phyloP scores from a whole-genome alignment of 1,140 invertebrate species.

The Drepana arcuata region DNA sequence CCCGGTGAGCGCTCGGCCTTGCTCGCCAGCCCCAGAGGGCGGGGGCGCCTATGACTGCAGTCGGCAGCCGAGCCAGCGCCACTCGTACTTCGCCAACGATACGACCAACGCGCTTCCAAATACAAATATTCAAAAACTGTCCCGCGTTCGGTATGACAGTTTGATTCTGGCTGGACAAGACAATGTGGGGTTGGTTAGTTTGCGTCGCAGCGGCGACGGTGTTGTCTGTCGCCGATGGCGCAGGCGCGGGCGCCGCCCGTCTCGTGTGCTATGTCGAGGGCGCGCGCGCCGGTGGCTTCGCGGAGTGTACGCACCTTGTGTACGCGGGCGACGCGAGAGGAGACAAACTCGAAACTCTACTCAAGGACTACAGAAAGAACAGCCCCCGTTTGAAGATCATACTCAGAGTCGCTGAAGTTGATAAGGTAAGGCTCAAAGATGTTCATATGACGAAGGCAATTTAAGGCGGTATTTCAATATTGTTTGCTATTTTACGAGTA shows the following conservation, averaged over 20 bases:
- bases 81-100: conserved; percentile 48
- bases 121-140: no score
- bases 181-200: no score
- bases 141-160: no score
- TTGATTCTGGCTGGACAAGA: no score
- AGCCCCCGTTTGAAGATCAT: conserved; percentile 66
- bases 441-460: no score
- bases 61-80: no score
- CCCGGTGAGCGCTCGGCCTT: conserved; percentile 49
- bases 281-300: conserved; percentile 29
- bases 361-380: conserved; percentile 58
- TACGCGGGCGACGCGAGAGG: conserved; percentile 59
- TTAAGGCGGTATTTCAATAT: no score
- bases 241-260: conserved; percentile 61
- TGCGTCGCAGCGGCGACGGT: conserved; percentile 31
- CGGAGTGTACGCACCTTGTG: conserved; percentile 68
- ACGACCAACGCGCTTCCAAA: conserved; percentile 49
- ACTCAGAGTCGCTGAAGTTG: conserved; percentile 48
- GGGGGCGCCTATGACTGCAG: no score
- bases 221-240: conserved; percentile 24
- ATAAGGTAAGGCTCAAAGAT: conserved; percentile 70
- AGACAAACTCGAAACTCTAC: conserved; percentile 51
- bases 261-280: conserved; percentile 63
- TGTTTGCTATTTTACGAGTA: no score
- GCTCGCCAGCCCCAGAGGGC: conserved; percentile 36